These are phyloP conservation scores for Eristalis arbustorum DNA, from an alignment of 2,888 invertebrate genomes.

Conservation along the genomic window DNA sequence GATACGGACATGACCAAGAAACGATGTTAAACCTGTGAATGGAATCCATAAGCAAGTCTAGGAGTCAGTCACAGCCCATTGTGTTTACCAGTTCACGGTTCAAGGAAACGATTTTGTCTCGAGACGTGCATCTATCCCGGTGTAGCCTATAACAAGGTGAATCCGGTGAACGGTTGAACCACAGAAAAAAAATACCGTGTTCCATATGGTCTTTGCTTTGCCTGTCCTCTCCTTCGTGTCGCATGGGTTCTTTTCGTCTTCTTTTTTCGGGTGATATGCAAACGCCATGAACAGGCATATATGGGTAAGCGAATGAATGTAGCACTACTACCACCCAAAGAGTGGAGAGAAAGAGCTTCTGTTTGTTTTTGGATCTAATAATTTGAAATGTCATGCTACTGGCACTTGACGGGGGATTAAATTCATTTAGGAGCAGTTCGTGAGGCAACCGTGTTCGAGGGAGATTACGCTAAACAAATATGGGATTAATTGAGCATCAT, in stretches of 20 bases:
- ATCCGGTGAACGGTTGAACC: neutral
- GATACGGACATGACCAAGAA: slow-evolving; percentile 59
- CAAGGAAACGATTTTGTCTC: slow-evolving; percentile 50
- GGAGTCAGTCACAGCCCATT: slow-evolving; percentile 31
- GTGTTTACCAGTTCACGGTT: slow-evolving; percentile 53
- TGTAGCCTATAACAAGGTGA: neutral
- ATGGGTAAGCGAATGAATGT: neutral
- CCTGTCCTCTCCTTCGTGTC: neutral
- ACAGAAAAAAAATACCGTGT: neutral
- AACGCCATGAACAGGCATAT: slow-evolving; percentile 2
- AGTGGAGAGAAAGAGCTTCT: neutral
- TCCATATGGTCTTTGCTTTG: neutral
- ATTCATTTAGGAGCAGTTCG: slow-evolving; percentile 56
- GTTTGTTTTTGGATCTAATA: slow-evolving; percentile 61
- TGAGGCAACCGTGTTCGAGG: slow-evolving; percentile 58
- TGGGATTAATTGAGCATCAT: slow-evolving; percentile 70
- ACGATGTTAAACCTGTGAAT: slow-evolving; percentile 52
- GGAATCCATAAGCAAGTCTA: slow-evolving; percentile 49
- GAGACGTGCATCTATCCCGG: slow-evolving; percentile 35
- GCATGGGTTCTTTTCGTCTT: neutral
- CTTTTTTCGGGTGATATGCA: neutral
- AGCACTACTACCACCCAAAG: neutral
- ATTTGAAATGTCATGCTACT: slow-evolving; percentile 58
- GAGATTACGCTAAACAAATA: slow-evolving; percentile 67
- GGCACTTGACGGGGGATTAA: slow-evolving; percentile 56